These are phyloP conservation scores for Rhincodon typus DNA, from an alignment of 2,797 vertebrate species.

Conservation along the genomic window DNA sequence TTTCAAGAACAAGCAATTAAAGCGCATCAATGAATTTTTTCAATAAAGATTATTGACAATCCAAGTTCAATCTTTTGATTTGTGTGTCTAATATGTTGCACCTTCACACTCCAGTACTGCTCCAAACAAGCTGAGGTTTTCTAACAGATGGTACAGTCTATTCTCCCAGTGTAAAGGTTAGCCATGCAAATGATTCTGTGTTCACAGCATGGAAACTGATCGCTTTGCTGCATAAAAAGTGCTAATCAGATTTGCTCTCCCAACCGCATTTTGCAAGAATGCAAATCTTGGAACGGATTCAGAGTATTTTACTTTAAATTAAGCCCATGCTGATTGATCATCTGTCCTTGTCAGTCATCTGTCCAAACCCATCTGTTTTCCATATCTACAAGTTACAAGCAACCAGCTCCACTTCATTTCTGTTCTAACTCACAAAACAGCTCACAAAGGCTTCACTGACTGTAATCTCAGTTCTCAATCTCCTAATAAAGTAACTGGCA, in stretches of 20 bases:
- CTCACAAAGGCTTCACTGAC: neutral
- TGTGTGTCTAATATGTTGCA: neutral
- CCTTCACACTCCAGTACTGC: neutral
- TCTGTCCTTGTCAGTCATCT: constrained; percentile 39
- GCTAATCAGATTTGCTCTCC: constrained; percentile 40
- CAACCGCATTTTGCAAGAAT: constrained; percentile 39
- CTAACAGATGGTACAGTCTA: constrained; percentile 29
- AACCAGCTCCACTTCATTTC: neutral
- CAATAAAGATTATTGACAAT: neutral
- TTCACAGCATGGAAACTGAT: constrained; percentile 36
- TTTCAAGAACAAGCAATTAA: neutral
- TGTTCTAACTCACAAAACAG: neutral
- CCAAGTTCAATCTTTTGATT: neutral
- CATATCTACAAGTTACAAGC: neutral
- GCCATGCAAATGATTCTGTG: constrained; percentile 37
- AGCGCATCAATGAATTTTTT: neutral
- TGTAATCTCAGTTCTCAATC: neutral
- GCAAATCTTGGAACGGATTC: constrained; percentile 32
- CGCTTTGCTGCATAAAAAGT: constrained; percentile 38
- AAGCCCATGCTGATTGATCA: constrained; percentile 42
- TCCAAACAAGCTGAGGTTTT: neutral
- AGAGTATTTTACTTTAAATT: constrained; percentile 39
- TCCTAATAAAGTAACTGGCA: neutral
- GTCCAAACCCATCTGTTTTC: constrained; percentile 10
- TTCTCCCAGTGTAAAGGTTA: constrained; percentile 27